These are phyloP conservation scores for Bucco capensis DNA, from an alignment of 2,113 vertebrate species.

Conservation along the genomic window DNA sequence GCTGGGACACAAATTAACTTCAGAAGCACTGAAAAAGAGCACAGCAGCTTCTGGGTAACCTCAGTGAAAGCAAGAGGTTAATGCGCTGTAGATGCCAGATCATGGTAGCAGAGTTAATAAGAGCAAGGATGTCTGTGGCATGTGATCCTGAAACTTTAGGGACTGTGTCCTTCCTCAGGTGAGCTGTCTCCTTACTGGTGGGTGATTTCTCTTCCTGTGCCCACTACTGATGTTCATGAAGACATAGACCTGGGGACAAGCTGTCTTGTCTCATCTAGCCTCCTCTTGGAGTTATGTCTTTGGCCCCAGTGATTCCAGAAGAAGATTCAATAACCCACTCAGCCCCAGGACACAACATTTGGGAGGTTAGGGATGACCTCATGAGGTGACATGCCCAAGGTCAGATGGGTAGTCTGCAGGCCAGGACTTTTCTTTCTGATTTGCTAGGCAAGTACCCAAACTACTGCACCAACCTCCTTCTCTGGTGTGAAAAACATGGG, in stretches of 20 bases:
- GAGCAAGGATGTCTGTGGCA: fast-evolving
- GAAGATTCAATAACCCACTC: neutral
- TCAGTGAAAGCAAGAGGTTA: neutral
- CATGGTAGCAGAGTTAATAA: neutral
- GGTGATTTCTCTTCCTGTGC: neutral
- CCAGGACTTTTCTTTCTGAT: neutral
- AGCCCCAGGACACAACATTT: neutral
- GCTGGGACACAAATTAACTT: slow-evolving; percentile 8
- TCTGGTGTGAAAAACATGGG: slow-evolving; percentile 13
- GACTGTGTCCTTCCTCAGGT: neutral
- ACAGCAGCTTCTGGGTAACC: neutral
- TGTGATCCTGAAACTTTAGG: fast-evolving
- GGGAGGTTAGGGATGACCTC: neutral
- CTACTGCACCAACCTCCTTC: neutral
- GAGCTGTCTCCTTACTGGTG: neutral
- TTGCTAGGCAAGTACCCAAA: neutral
- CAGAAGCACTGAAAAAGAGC: neutral
- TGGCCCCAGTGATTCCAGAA: neutral
- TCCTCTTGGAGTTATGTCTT: neutral
- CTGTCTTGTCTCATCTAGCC: fast-evolving
- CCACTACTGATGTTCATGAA: neutral
- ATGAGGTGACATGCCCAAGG: fast-evolving
- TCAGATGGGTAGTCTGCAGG: neutral
- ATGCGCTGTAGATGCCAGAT: fast-evolving
- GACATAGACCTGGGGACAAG: neutral